These are phyloP conservation scores for Oryctolagus cuniculus DNA, from an alignment of 2,113 vertebrate species.

Conservation along the genomic window mOryCun1.1 NC_091441.1:81721501-81722000, in stretches of 20 bases:
- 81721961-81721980: neutral
- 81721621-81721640: neutral
- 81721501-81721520: constrained; percentile 9
- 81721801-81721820: neutral
- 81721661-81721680: neutral
- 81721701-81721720: neutral
- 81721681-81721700: neutral
- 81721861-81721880: neutral
- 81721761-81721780: constrained; percentile 31
- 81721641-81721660: neutral
- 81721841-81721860: neutral
- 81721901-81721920: constrained; percentile 22
- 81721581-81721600: neutral
- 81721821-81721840: neutral
- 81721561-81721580: neutral
- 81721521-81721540: neutral
- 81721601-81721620: neutral
- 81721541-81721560: neutral
- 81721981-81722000: neutral
- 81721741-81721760: neutral
- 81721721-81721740: constrained; percentile 37
- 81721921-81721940: neutral
- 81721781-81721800: neutral
- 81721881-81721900: neutral
- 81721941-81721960: neutral